Evolutionary conservation across 2,888 invertebrate species (phyloP).

Genomic region (Iphiclides podalirius): DNA sequence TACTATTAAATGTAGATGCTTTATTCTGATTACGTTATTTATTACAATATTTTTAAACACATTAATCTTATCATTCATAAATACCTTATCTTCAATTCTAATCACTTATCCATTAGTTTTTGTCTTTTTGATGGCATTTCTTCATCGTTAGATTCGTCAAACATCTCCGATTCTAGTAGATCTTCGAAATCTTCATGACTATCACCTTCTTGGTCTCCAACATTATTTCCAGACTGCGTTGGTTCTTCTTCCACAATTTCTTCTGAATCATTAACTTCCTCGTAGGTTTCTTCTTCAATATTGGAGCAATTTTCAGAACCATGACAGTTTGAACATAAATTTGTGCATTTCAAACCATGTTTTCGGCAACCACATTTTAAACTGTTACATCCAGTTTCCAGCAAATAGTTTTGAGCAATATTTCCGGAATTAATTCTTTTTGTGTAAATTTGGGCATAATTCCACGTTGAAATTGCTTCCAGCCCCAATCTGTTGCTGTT

Average conservation of each 20-base stretch:
- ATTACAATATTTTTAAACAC: constrained; percentile 23
- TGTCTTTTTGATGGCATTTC: constrained; percentile 32
- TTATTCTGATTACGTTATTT: constrained; percentile 10
- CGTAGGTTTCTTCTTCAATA: constrained; percentile 25
- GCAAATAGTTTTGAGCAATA: constrained; percentile 33
- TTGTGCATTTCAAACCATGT: constrained; percentile 31
- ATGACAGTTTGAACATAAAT: constrained; percentile 26
- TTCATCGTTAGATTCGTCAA: constrained; percentile 33
- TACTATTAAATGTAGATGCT: not conserved
- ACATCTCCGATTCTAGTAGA: constrained; percentile 29
- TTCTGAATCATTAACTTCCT: constrained; percentile 28
- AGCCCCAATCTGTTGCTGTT: constrained; percentile 29
- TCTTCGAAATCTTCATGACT: constrained; percentile 30
- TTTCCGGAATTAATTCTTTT: constrained; percentile 28
- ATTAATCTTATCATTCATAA: constrained; percentile 6
- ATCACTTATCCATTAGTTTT: constrained; percentile 32
- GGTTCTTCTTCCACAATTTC: constrained; percentile 26
- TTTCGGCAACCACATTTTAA: constrained; percentile 32
- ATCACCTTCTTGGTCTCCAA: constrained; percentile 25
- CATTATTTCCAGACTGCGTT: constrained; percentile 30
- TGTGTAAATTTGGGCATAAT: constrained; percentile 28
- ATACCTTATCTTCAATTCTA: constrained; percentile 22
- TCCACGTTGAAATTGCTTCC: constrained; percentile 7
- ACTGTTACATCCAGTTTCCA: constrained; percentile 33
- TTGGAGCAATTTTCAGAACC: constrained; percentile 28